Percentiles rank a stretch among this genome's conserved stretches.
phyloP scores from a whole-genome alignment of 2,888 invertebrate species.

The Folsomia manolachei region DNA sequence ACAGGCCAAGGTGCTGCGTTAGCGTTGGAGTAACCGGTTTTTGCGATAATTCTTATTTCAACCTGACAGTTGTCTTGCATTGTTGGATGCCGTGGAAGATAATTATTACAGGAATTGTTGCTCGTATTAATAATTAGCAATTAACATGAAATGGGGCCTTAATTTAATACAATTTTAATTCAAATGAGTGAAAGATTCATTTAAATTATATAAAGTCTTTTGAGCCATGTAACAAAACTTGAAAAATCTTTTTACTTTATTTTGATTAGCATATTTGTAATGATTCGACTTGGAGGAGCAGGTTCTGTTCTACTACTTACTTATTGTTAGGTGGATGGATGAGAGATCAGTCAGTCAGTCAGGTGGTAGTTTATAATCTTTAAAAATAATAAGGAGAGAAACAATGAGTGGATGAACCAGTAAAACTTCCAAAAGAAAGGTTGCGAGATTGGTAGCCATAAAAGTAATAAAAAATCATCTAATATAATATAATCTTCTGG shows the following conservation, averaged over 20 bases:
- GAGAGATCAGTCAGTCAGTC: not conserved
- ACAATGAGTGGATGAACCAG: not conserved
- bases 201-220: not conserved
- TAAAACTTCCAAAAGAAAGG: not conserved
- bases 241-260: not conserved
- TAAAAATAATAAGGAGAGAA: not conserved
- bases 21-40: not conserved
- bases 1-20: not conserved
- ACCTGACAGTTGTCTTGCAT: not conserved
- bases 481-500: not conserved
- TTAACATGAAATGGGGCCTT: not conserved
- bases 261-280: not conserved
- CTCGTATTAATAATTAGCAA: not conserved
- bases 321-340: no score
- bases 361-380: not conserved
- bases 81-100: not conserved
- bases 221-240: no score
- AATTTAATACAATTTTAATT: no score
- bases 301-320: not conserved
- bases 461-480: not conserved
- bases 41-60: not conserved
- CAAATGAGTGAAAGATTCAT: not conserved
- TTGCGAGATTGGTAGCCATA: not conserved
- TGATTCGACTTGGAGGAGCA: not conserved
- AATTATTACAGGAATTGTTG: not conserved